These are phyloP conservation scores for Scaptomyza tumidula DNA, from an alignment of 2,888 invertebrate species.

Conservation along the genomic window DNA sequence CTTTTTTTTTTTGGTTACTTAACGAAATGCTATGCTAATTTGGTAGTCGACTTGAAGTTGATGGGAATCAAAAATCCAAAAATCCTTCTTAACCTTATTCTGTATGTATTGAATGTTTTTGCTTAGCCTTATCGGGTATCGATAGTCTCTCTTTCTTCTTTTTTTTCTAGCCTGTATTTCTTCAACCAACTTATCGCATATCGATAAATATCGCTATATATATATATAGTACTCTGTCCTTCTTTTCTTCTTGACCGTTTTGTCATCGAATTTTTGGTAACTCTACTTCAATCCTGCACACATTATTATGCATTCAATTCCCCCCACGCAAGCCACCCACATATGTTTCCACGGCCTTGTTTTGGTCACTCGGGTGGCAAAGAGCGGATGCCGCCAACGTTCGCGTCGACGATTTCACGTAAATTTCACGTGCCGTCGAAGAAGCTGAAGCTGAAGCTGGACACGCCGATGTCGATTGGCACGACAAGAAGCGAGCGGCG, in stretches of 20 bases:
- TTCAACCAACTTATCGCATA: neutral
- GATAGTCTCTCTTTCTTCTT: neutral
- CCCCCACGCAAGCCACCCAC: too few relatives aligned
- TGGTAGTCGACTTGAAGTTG: too few relatives aligned
- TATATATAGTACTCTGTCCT: slow-evolving; percentile 21
- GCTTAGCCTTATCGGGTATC: neutral
- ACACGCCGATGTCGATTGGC: slow-evolving; percentile 6
- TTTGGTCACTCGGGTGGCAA: slow-evolving; percentile 21
- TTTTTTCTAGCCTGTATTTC: too few relatives aligned
- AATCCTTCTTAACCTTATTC: too few relatives aligned
- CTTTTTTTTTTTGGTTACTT: slow-evolving; percentile 38
- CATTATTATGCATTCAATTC: too few relatives aligned
- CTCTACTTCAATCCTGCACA: slow-evolving; percentile 4
- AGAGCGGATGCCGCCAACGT: slow-evolving; percentile 20
- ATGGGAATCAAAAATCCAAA: too few relatives aligned
- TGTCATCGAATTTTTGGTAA: slow-evolving; percentile 33
- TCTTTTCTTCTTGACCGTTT: neutral
- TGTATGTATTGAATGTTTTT: neutral
- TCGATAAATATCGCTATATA: slow-evolving; percentile 33
- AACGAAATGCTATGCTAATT: too few relatives aligned
- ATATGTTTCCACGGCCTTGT: neutral
- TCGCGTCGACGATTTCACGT: slow-evolving; percentile 50
- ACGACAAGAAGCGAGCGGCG: neutral
- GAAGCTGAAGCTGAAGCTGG: slow-evolving; percentile 7
- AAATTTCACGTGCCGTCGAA: slow-evolving; percentile 64